These are phyloP conservation scores for Zele albiditarsus DNA, from an alignment of 2,888 invertebrate genomes.

Conservation along the genomic window DNA sequence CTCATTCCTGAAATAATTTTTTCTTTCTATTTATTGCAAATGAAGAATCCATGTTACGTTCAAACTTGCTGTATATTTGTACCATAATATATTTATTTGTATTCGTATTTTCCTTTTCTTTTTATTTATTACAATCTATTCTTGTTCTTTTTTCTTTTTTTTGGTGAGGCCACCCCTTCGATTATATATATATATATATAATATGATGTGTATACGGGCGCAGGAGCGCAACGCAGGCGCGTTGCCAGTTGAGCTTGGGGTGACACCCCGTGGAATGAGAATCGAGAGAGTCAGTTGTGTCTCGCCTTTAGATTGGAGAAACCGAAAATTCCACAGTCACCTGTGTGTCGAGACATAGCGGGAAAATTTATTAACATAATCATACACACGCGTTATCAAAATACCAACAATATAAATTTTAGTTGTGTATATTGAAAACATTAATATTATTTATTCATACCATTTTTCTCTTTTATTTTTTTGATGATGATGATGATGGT, in stretches of 20 bases:
- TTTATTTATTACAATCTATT: background rate
- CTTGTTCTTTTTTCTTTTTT: slow-evolving; percentile 16
- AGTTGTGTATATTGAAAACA: background rate
- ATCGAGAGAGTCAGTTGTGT: slow-evolving; percentile 65
- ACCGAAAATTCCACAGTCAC: slow-evolving; percentile 45
- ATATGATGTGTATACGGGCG: slow-evolving; percentile 56
- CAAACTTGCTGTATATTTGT: no score
- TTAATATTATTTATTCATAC: background rate
- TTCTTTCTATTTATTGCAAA: background rate
- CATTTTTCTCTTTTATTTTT: background rate
- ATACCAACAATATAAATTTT: background rate
- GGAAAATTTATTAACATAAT: slow-evolving; percentile 44
- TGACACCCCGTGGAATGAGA: slow-evolving; percentile 63
- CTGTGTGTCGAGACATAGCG: slow-evolving; percentile 36
- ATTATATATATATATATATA: slow-evolving; percentile 24
- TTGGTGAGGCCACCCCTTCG: slow-evolving; percentile 31
- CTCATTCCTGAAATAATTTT: background rate
- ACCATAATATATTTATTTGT: background rate
- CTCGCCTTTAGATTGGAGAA: slow-evolving; percentile 58
- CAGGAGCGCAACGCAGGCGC: slow-evolving; percentile 67
- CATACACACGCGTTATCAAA: background rate
- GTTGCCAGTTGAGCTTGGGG: slow-evolving; percentile 59
- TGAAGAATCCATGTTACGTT: background rate
- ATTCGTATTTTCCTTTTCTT: background rate
- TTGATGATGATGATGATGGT: background rate